Conservation (phyloP, 1,140 invertebrate genomes). For the Megalonaias nervosa region DNA sequence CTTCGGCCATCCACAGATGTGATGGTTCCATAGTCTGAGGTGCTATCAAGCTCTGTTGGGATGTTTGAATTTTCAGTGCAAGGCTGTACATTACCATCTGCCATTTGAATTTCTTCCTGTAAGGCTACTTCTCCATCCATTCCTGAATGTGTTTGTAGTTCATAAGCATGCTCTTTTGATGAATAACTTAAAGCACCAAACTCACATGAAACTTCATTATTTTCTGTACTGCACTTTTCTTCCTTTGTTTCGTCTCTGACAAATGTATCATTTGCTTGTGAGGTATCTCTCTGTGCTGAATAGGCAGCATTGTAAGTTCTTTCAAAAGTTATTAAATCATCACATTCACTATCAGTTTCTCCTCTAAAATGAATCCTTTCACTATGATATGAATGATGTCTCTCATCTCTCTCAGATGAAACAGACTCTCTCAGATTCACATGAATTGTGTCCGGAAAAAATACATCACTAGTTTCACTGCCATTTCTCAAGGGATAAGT, state of each 20-base stretch:
- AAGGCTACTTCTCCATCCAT: no score
- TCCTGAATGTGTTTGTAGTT: no score
- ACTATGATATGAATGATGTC: conserved; percentile 27
- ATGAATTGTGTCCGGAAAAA: conserved; percentile 54
- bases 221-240: conserved; percentile 7
- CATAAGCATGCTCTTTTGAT: not conserved
- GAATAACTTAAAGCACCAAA: conserved; percentile 2
- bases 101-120: no score
- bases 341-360: conserved; percentile 22
- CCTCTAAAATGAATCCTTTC: conserved; percentile 40
- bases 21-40: conserved; percentile 53
- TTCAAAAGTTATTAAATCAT: conserved; percentile 15
- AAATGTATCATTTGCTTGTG: conserved; percentile 19
- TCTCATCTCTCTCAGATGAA: conserved; percentile 43
- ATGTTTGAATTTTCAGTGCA: no score
- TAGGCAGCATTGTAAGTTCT: conserved; percentile 3
- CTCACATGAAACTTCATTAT: conserved; percentile 3
- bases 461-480: conserved; percentile 13
- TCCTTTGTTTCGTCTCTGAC: conserved; percentile 12
- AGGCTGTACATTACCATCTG: no score
- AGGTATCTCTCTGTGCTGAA: conserved; percentile 28
- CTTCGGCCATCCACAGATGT: conserved; percentile 42
- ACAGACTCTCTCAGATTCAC: conserved; percentile 52
- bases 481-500: conserved; percentile 47
- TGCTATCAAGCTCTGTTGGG: conserved; percentile 43